Conservation (phyloP, 2,113 vertebrate species). For the Oncorhynchus masou region DNA sequence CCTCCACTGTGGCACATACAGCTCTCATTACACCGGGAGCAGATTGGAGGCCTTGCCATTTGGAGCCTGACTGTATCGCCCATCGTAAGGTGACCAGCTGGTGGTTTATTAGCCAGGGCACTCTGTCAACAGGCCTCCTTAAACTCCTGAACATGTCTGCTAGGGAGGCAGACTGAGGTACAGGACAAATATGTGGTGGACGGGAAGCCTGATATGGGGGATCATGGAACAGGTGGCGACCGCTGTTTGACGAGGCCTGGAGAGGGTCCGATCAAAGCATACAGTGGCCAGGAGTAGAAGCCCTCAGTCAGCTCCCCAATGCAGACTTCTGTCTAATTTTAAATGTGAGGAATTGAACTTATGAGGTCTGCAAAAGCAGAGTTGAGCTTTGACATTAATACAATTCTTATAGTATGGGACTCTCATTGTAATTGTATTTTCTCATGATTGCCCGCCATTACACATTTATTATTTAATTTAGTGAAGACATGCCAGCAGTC, state of each 20-base stretch:
- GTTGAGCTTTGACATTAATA: constrained; percentile 53
- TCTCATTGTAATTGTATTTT: constrained; percentile 28
- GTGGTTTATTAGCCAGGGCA: constrained; percentile 54
- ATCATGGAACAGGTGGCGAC: constrained; percentile 44
- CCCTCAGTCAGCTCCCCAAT: neutral
- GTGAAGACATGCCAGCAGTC: constrained; percentile 37
- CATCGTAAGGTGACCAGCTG: constrained; percentile 54
- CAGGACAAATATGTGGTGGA: constrained; percentile 16
- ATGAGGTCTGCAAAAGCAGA: constrained; percentile 34
- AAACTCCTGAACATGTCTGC: constrained; percentile 57
- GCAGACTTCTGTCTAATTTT: constrained; percentile 7
- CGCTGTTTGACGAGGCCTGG: constrained; percentile 13
- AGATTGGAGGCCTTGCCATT: constrained; percentile 19
- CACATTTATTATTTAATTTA: constrained; percentile 46
- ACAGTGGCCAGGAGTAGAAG: constrained; percentile 8
- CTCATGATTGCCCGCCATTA: constrained; percentile 29
- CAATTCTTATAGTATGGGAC: constrained; percentile 49
- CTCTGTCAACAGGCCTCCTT: constrained; percentile 49
- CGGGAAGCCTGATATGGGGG: constrained; percentile 2
- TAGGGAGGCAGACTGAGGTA: neutral
- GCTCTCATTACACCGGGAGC: constrained; percentile 35
- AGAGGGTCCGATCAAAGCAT: constrained; percentile 51
- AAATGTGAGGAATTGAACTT: constrained; percentile 26
- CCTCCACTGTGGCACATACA: constrained; percentile 32
- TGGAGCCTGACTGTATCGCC: constrained; percentile 29